Conservation (phyloP, 35 echinoderm and acorn worm species). For the Heliocidaris erythrogramma region DNA sequence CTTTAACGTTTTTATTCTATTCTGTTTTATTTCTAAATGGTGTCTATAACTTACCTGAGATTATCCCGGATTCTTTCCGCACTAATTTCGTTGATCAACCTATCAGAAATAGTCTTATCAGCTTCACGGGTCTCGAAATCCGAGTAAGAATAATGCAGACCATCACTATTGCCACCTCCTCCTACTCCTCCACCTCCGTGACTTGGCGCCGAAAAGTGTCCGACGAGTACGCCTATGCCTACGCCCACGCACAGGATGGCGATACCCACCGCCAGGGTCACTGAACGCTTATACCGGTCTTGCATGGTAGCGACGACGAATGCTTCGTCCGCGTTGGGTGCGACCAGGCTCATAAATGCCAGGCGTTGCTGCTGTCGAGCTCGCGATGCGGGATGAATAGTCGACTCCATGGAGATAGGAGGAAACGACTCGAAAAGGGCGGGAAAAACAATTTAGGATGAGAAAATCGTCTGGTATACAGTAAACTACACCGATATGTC, state of each 20-base stretch:
- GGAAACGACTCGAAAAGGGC: neutral
- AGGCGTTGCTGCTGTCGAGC: neutral
- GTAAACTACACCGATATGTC: neutral
- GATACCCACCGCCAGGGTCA: conserved; percentile 15
- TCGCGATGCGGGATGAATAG: neutral
- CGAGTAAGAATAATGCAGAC: neutral
- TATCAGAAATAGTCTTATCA: neutral
- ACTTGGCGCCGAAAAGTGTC: conserved; percentile 12
- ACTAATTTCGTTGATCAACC: conserved; percentile 24
- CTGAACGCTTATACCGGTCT: neutral
- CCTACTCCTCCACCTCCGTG: neutral
- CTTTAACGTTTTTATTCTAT: neutral
- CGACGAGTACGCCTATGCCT: conserved; percentile 13
- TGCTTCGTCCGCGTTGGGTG: conserved; percentile 15
- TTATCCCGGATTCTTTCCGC: conserved; percentile 7
- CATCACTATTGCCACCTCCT: neutral
- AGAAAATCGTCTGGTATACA: neutral
- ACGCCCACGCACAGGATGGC: conserved; percentile 31
- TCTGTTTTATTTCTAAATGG: no score
- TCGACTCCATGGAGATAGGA: conserved; percentile 3
- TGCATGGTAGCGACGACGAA: conserved; percentile 35
- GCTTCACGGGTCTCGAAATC: neutral
- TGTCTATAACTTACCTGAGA: neutral
- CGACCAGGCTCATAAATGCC: conserved; percentile 31
- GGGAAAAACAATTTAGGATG: neutral